phyloP scores from a whole-genome alignment of 1,140 invertebrate genomes.

The Trinorchestia longiramus region DNA sequence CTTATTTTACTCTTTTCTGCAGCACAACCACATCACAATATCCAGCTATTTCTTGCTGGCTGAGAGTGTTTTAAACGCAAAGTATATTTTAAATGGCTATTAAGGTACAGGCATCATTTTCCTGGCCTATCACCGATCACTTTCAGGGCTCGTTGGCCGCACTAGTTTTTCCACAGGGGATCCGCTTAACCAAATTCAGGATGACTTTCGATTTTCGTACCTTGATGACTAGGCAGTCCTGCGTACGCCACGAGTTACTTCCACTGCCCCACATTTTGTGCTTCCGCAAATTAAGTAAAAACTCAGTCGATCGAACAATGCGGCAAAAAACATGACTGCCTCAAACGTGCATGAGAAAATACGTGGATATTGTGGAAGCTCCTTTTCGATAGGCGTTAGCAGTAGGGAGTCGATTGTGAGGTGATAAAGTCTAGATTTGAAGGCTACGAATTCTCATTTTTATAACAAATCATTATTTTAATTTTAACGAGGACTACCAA shows the following conservation, averaged over 20 bases:
- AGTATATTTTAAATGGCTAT: not conserved
- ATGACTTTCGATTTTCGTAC: constrained; percentile 21
- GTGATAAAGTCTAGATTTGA: not conserved
- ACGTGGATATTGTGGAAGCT: not conserved
- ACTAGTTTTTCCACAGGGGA: not conserved
- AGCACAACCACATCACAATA: not conserved
- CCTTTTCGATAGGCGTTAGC: not conserved
- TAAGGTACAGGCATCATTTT: not conserved
- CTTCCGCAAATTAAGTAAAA: not conserved
- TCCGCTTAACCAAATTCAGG: not conserved
- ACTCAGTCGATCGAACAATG: constrained; percentile 12
- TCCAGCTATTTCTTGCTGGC: not conserved
- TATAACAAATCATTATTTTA: not conserved
- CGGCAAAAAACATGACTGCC: constrained; percentile 2
- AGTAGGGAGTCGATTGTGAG: not conserved
- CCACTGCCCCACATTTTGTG: constrained; percentile 22
- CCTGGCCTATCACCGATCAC: not conserved
- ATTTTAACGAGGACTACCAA: not conserved
- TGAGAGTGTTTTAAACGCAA: not conserved
- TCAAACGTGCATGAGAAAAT: not conserved
- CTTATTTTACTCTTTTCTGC: not conserved
- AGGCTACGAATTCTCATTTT: not conserved
- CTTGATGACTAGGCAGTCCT: not conserved
- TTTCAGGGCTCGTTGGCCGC: not conserved
- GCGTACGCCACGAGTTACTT: not conserved